Conservation (phyloP, 2,888 invertebrate species). For the Cataglyphis cursor region DNA sequence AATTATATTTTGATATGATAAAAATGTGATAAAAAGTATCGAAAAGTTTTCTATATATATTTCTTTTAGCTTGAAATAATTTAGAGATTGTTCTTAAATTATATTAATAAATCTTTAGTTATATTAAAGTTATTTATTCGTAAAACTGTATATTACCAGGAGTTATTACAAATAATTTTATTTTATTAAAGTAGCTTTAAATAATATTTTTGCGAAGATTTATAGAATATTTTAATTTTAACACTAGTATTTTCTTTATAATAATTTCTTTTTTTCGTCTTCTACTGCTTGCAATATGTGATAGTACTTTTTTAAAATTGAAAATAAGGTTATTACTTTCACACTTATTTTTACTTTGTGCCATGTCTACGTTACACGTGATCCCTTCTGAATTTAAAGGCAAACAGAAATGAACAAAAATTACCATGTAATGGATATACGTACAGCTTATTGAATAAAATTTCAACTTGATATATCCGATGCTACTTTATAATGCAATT, state of each 20-base stretch:
- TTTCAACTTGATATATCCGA: constrained; percentile 37
- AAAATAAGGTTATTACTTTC: constrained; percentile 42
- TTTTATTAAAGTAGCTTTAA: neutral
- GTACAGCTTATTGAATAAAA: constrained; percentile 65
- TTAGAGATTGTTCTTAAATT: neutral
- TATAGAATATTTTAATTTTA: constrained; percentile 14
- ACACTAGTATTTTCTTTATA: neutral
- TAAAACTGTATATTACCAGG: neutral
- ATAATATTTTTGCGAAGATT: neutral
- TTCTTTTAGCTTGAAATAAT: neutral
- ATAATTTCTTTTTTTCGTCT: neutral
- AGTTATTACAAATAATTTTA: neutral
- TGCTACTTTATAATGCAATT: constrained; percentile 65
- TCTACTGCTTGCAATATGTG: neutral
- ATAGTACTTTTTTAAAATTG: constrained; percentile 14
- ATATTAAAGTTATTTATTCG: neutral
- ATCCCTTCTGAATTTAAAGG: constrained; percentile 37
- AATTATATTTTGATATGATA: neutral
- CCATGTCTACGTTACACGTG: constrained; percentile 30
- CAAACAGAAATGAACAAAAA: constrained; percentile 34
- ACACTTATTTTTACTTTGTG: constrained; percentile 40
- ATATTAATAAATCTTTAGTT: neutral
- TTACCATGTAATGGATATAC: constrained; percentile 16
- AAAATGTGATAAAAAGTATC: neutral
- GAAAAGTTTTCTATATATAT: neutral